Percentiles rank a stretch among this genome's conserved stretches.
Conservation (phyloP, 2,113 vertebrate genomes). For the Dipodomys ordii region DNA sequence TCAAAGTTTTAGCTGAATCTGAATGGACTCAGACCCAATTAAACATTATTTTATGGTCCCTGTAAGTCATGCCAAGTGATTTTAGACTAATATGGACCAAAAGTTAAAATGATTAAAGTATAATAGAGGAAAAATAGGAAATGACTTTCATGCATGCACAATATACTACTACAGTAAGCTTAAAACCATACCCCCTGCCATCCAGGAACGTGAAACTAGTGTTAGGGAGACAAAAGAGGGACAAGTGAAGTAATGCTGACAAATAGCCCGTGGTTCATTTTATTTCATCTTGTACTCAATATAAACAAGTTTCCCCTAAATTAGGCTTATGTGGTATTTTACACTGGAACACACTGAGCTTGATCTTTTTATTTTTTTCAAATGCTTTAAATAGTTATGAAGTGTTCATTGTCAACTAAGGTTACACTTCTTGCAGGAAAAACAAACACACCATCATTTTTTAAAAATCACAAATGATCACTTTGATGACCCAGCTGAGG, state of each 20-base stretch:
- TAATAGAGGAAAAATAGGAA: conserved; percentile 74
- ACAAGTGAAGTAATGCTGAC: conserved; percentile 88
- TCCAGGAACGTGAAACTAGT: conserved; percentile 99
- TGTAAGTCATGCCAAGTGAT: conserved; percentile 77
- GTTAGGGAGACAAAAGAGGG: conserved; percentile 94
- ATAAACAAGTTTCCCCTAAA: conserved; percentile 38
- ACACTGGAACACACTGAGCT: not conserved
- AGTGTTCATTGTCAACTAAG: conserved; percentile 55
- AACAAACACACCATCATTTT: not conserved
- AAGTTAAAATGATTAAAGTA: conserved; percentile 75
- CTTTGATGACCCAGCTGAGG: conserved; percentile 62
- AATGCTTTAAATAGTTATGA: conserved; percentile 58
- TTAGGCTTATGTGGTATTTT: conserved; percentile 60
- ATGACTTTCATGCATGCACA: conserved; percentile 88
- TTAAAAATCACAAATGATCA: conserved; percentile 31
- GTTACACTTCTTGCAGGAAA: conserved; percentile 76
- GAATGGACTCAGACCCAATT: conserved; percentile 67
- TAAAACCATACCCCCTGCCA: conserved; percentile 99
- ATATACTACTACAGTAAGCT: conserved; percentile 90
- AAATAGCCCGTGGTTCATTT: conserved; percentile 76
- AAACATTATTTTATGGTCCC: not conserved
- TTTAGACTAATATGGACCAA: conserved; percentile 69
- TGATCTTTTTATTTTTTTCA: conserved; percentile 30
- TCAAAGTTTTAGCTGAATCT: conserved; percentile 59
- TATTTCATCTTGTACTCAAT: conserved; percentile 73